Percentiles rank a stretch among this genome's conserved stretches.
Conservation (phyloP, 1,140 invertebrate species). For the Limonius californicus region DNA sequence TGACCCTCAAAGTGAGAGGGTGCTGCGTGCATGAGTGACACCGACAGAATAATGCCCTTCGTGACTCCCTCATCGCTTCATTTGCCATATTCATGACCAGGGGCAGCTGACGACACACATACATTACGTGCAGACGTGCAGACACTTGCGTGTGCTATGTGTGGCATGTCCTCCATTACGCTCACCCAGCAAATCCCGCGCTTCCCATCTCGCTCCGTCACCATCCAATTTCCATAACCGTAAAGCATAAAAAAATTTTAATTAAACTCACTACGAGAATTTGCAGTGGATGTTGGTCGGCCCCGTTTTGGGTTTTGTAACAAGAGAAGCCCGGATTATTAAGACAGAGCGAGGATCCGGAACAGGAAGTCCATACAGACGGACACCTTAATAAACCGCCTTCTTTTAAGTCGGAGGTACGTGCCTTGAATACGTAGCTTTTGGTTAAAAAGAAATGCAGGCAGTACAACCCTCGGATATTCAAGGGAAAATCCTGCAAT, state of each 20-base stretch:
- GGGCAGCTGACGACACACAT: neutral
- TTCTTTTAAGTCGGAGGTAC: neutral
- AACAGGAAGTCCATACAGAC: neutral
- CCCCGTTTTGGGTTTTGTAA: neutral
- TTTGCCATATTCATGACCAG: conserved; percentile 5
- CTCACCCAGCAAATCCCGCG: neutral
- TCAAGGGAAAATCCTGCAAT: neutral
- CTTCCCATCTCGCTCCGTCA: neutral
- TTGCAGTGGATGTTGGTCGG: neutral
- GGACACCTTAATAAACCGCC: conserved; percentile 12
- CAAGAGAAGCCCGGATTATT: neutral
- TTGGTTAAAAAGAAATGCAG: neutral
- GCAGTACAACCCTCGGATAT: neutral
- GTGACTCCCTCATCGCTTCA: neutral
- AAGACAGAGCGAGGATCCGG: neutral
- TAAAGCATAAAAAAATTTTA: conserved; percentile 6
- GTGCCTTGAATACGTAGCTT: neutral
- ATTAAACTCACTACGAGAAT: neutral
- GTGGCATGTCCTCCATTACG: neutral
- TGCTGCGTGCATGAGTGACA: neutral
- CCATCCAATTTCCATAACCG: neutral
- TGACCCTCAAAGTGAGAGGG: neutral
- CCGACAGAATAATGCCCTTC: neutral
- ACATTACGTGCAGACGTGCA: conserved; percentile 2
- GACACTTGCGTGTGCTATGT: neutral